phyloP scores from a whole-genome alignment of 1,140 invertebrate genomes.

The Mizuhopecten yessoensis region DNA sequence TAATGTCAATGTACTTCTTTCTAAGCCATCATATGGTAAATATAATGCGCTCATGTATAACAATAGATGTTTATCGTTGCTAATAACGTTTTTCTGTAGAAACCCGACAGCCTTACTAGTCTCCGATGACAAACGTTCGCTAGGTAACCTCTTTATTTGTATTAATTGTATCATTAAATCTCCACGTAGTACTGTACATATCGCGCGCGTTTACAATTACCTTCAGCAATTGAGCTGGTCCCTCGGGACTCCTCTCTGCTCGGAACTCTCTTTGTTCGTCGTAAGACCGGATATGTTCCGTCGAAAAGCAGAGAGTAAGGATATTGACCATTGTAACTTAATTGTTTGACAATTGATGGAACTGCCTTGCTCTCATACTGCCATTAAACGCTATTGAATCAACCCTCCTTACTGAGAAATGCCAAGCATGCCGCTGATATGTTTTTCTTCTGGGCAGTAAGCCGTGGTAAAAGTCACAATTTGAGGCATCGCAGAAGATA shows the following conservation, averaged over 20 bases:
- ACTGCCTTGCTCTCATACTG: not conserved
- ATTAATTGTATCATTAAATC: not conserved
- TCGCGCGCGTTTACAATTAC: not conserved
- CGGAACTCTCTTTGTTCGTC: not conserved
- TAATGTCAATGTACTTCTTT: no score
- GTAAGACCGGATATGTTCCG: not conserved
- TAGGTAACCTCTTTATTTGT: not conserved
- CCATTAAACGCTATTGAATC: not conserved
- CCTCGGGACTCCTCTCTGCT: not conserved
- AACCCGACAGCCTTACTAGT: no score
- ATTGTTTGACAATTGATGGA: not conserved
- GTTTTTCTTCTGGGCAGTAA: no score
- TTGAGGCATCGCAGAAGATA: no score
- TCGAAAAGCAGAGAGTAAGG: not conserved
- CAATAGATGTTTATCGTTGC: no score
- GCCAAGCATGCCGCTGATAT: not conserved
- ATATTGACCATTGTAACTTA: not conserved
- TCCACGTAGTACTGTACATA: not conserved
- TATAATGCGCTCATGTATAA: no score
- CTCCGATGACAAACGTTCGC: not conserved
- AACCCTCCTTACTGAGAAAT: not conserved
- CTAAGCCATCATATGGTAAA: no score
- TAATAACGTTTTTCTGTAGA: no score
- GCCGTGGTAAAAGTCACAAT: no score
- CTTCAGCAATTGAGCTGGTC: not conserved